Base-by-base conservation (phyloP, 2,888 invertebrate species). In the Acleris emargana region DNA sequence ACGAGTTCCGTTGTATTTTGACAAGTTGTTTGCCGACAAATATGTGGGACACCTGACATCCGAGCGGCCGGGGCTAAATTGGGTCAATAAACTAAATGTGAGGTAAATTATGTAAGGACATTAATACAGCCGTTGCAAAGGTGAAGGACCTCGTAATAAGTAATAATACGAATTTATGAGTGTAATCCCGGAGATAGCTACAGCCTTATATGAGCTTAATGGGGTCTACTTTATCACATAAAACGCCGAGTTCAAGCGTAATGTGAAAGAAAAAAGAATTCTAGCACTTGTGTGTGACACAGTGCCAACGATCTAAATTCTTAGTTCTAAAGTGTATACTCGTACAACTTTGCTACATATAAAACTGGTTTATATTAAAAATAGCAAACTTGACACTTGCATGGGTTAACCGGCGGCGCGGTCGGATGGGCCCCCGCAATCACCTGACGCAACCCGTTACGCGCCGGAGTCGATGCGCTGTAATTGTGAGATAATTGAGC, bases 1-100 rank as follows among this genome's bases (percentile, higher is more conserved):
- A 70, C 71, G 72, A 63, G 77, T 84, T 80, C 85, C 83, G 83
- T 87, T 88, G 84, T 83, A 75, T 88, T 86, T 84, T 87, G 86
- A 84, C 87, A 85, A 82, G 83, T 76, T 79, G 81, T 86, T 87
- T 85, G 73, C 76, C 76, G 78, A 72, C 72, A 77, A 76, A 78
- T 73, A 86, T 84, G 82, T 87, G 77, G 84, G 82, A 78, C 87
- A 85, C 79, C 78, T 83, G 82, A 72, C 78, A 69, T 55, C 74
- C 64, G 66, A 58, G 62, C 59, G 59, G 50, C 25, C 53, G 63
- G 53, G 47, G 25, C 59, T 62, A 55, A 62, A 57, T 60, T 57
- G 60, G 71, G 71, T 69, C 71, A 70, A 54, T 70, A 67, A 74
- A 72, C 71, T 71, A 62, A 71, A 51, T 62, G 45, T 59, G 54